Evolutionary conservation across 2,113 vertebrate genomes (phyloP), one percentile per base, ranked within the genome.

Genomic region (Sisor rabdophorus): DNA sequence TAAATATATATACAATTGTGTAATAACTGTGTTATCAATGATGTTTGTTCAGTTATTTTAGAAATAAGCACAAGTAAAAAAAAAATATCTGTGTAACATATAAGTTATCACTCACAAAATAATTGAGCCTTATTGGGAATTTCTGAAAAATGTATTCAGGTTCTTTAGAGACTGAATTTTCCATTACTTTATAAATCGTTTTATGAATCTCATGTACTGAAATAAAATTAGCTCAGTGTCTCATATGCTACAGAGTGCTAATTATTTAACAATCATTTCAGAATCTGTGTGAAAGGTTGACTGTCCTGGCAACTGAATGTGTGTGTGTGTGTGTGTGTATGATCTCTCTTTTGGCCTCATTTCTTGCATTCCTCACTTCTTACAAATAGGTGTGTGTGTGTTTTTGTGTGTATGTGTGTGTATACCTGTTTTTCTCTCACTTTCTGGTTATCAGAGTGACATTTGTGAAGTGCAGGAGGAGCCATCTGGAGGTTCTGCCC

Each of bases 401-500:
- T 80, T 55, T 76, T 53, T 71, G 71, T 79, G 64, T 76, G 73
- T 64, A 58, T 75, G 73, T 63, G 56, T 65, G 65, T 58, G 47
- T 85, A 73, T 79, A 81, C 77, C 76, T 75, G 73, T 81, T 78
- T 75, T 78, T 76, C 68, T 81, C 73, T 65, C 73, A 65, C 55
- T 59, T 54, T 79, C 59, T 77, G 52, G 87, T 88, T 88, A 91
- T 91, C 89, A 88, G 87, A 89, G 89, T 91, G 92, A 92, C 91
- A 93, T 92, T 92, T 92, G 89, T 90, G 87, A 85, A 81, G 89
- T 88, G 89, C 88, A 87, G 82, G 85, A 54, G 75, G 78, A 91
- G 91, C 92, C 92, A 93, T 93, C 91, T 93, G 92, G 90, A 91
- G 87, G 85, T 90, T 88, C 90, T 91, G 91, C 89, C 92, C 90